These are phyloP conservation scores for Drepana falcataria DNA, from an alignment of 2,888 invertebrate genomes.

Conservation along the genomic window DNA sequence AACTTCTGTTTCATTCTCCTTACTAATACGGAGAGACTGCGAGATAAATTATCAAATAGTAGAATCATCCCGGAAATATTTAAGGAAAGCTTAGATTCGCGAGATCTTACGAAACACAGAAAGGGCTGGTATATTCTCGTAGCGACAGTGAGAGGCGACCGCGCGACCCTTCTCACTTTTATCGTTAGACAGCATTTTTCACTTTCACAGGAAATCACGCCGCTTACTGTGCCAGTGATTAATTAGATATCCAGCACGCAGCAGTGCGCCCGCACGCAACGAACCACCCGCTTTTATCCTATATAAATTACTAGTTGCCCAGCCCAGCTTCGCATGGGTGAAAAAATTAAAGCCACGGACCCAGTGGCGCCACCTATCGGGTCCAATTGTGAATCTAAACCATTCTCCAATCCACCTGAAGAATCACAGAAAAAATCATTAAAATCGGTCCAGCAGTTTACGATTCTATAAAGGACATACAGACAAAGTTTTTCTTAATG, in stretches of 20 bases:
- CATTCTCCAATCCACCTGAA: too few species aligned
- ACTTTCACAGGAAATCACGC: constrained; percentile 58
- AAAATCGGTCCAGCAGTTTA: too few species aligned
- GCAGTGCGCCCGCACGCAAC: constrained; percentile 16
- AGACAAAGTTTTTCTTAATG: too few species aligned
- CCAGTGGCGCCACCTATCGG: too few species aligned
- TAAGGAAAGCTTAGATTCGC: constrained; percentile 3
- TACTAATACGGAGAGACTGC: not conserved
- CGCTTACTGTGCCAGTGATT: constrained; percentile 55
- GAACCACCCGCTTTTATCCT: constrained; percentile 13
- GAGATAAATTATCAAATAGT: not conserved
- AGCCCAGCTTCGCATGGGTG: too few species aligned
- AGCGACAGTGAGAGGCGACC: constrained; percentile 27
- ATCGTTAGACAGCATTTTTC: constrained; percentile 65
- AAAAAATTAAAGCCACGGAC: too few species aligned
- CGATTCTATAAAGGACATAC: too few species aligned
- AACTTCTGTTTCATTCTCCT: not conserved
- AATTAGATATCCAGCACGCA: constrained; percentile 51
- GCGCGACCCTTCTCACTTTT: constrained; percentile 57
- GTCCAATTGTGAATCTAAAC: too few species aligned
- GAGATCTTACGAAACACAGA: constrained; percentile 12
- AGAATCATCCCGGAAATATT: not conserved
- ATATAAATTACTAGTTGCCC: too few species aligned
- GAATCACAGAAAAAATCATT: too few species aligned
- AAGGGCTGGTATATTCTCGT: constrained; percentile 16